Evolutionary conservation across 2,888 invertebrate species (phyloP).

Genomic region (Drosophila histrio): DNA sequence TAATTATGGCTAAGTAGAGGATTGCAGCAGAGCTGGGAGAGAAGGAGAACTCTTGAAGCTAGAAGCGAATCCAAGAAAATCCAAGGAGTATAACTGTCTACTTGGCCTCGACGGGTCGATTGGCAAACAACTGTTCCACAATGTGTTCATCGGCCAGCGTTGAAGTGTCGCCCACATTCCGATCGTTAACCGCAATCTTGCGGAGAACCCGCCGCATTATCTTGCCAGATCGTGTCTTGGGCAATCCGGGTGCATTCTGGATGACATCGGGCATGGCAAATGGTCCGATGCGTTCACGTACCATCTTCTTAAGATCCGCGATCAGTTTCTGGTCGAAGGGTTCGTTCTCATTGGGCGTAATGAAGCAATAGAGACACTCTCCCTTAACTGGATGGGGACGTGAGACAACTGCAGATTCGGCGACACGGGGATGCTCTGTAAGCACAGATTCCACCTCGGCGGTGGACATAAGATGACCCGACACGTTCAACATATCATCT

Average conservation of each 20-base stretch:
- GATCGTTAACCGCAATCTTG: slow-evolving; percentile 95
- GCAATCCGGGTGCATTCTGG: slow-evolving; percentile 96
- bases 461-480: slow-evolving; percentile 98
- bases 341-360: slow-evolving; percentile 93
- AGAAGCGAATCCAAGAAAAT: slow-evolving; percentile 30
- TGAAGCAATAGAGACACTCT: slow-evolving; percentile 98
- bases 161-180: slow-evolving; percentile 95
- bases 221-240: slow-evolving; percentile 98
- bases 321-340: slow-evolving; percentile 89
- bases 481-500: slow-evolving; percentile 99
- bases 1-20: slow-evolving; percentile 36
- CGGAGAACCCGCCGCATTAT: slow-evolving; percentile 98
- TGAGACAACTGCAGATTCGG: slow-evolving; percentile 98
- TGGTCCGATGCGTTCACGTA: slow-evolving; percentile 96
- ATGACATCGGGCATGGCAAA: slow-evolving; percentile 98
- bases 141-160: slow-evolving; percentile 97
- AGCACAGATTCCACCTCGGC: slow-evolving; percentile 95
- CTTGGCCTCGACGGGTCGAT: slow-evolving; percentile 86
- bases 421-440: slow-evolving; percentile 90
- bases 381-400: slow-evolving; percentile 98
- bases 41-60: slow-evolving; percentile 28
- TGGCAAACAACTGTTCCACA: slow-evolving; percentile 91
- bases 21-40: slow-evolving; percentile 30
- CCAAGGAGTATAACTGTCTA: slow-evolving; percentile 52
- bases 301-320: slow-evolving; percentile 90